Evolutionary conservation across 37 sponge, comb jelly and placozoan species (phyloP), one percentile per base, ranked within the genome.

Genomic region (Amphimedon queenslandica): DNA sequence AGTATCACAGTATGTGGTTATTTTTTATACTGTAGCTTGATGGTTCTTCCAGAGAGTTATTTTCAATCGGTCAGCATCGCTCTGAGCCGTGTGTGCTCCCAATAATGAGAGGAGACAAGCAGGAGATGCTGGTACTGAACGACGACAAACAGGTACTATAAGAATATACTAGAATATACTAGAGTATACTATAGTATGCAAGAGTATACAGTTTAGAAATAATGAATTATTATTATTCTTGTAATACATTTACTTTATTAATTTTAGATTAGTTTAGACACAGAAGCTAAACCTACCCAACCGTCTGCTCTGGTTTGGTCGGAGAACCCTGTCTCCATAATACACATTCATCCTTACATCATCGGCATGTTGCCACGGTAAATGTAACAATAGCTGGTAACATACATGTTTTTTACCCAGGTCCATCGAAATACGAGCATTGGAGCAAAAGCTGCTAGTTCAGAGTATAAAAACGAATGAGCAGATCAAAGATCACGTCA

Each of bases 31-130:
- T 39, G 8, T 37, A 82, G 82, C 27, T 82, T n/a, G 70, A 82
- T 66, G 76, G 82, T 67, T 70, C 78, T 10, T 67, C 18, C 2
- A 79, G 58, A 57, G 87, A 86, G 72, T n/a, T 86, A n/a, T 86
- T 86, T 55, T 18, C 80, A 1, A 79, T 86, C 37, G 87, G 87
- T 16, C 13, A 60, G 20, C 65, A n/a, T 1, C 60, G 87, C 4
- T 61, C 66, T 28, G 87, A 86, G 51, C 87, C 87, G 1, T 68
- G 69, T 38, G 18, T 82, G 25, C 58, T 43, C 24, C 75, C 82
- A 1, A 66, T 82, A 4, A 74, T 74, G 58, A 72, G 4, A 21
- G 75, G 70, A 28, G 76, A 82, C n/a, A 67, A 67, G 39, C 27
- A n/a, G 5, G 61, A 60, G 21, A 73, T 74, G 1, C 64, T 82